phyloP scores from a whole-genome alignment of 2,113 vertebrate genomes.

The Apistogramma diplotaenia region DNA sequence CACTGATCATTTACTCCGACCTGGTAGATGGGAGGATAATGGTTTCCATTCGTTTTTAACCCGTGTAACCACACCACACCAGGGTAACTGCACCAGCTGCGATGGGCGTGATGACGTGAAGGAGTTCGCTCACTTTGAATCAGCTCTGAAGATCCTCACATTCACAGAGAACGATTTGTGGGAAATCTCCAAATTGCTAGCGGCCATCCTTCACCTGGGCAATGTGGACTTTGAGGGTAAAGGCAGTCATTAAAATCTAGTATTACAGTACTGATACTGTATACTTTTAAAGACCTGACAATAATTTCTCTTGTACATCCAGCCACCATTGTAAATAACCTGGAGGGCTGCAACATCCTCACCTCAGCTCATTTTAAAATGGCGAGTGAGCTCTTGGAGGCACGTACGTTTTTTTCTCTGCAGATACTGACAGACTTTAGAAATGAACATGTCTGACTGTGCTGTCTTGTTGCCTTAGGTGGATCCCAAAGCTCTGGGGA shows the following conservation, averaged over 20 bases:
- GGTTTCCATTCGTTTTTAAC: neutral
- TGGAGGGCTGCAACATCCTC: conserved; percentile 85
- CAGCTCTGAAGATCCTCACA: conserved; percentile 93
- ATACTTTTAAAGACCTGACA: neutral
- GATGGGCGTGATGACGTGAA: conserved; percentile 84
- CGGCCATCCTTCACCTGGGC: conserved; percentile 90
- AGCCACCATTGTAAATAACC: conserved; percentile 85
- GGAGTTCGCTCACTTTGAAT: conserved; percentile 88
- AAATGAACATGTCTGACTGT: neutral
- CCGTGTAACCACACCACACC: neutral
- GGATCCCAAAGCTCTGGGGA: conserved; percentile 76
- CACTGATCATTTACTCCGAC: neutral
- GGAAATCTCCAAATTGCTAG: conserved; percentile 90
- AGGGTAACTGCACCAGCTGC: conserved; percentile 89
- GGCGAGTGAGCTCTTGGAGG: conserved; percentile 86
- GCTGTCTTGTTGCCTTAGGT: conserved; percentile 75
- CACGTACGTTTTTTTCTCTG: conserved; percentile 27
- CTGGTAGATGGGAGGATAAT: neutral
- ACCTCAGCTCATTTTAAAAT: conserved; percentile 79
- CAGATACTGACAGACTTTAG: neutral
- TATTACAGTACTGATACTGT: no score
- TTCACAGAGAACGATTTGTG: conserved; percentile 90
- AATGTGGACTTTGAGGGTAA: conserved; percentile 85
- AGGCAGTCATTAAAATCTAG: neutral
- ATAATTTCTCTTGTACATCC: conserved; percentile 19